Evolutionary conservation across 2,113 vertebrate species (phyloP).

Genomic region (Bos javanicus): DNA sequence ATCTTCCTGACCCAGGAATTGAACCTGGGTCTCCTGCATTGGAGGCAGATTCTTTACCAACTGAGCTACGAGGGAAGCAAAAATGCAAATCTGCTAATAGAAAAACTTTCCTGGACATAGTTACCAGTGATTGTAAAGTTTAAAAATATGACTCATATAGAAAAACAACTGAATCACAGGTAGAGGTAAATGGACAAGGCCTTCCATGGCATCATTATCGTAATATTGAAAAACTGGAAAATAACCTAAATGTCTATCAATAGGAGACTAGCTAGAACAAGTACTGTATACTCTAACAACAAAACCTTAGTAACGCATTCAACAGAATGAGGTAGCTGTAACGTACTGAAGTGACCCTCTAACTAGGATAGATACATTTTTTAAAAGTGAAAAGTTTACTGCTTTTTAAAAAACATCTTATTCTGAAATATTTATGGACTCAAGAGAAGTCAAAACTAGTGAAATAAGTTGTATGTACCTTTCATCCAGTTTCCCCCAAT

Average conservation of each 20-base stretch:
- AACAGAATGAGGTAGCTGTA: background rate
- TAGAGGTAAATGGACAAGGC: background rate
- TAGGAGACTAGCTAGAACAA: background rate
- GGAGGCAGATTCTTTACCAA: background rate
- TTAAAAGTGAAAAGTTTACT: background rate
- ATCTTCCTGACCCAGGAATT: background rate
- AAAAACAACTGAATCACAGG: background rate
- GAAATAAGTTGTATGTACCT: background rate
- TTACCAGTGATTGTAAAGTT: background rate
- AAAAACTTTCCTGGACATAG: background rate
- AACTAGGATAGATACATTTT: background rate
- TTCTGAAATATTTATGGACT: background rate
- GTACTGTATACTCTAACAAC: background rate
- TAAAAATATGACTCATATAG: background rate
- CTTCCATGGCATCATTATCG: background rate
- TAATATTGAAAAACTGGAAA: background rate
- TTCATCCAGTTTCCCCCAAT: background rate
- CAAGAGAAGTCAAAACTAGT: background rate
- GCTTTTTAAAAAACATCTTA: background rate
- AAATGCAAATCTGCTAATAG: background rate
- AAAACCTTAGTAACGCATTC: background rate
- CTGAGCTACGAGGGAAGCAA: background rate
- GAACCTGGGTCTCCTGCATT: background rate
- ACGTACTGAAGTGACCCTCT: background rate
- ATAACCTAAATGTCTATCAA: background rate